A percentile compares a stretch with the other conserved stretches of the same genome.
Conservation (phyloP, 2,797 vertebrate species). For the Buceros bicornis region DNA sequence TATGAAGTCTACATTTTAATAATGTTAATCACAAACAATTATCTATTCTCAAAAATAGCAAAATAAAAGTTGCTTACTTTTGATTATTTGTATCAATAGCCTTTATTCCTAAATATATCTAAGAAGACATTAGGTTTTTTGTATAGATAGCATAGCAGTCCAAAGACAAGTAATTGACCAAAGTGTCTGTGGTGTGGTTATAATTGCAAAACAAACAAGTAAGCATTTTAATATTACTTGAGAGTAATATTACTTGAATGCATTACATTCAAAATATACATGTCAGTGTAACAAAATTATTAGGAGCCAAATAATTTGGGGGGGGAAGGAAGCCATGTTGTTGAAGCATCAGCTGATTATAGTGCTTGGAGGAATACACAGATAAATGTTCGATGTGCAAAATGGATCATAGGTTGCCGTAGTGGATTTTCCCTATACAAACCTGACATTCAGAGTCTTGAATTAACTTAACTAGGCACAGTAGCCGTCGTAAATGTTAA, state of each 20-base stretch:
- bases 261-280: not conserved
- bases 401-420: slow-evolving; percentile 24
- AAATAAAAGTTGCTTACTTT: not conserved
- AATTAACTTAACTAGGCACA: not conserved
- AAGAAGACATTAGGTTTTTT: not conserved
- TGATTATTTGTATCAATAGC: not conserved
- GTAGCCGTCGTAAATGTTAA: not conserved
- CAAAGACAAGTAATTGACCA: not conserved
- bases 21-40: not conserved
- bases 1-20: not conserved
- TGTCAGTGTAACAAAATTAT: not conserved
- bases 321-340: not conserved
- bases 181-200: not conserved
- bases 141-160: not conserved
- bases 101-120: slow-evolving; percentile 4
- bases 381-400: not conserved
- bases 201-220: not conserved
- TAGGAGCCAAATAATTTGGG: not conserved
- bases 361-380: not conserved
- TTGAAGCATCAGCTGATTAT: not conserved
- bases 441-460: slow-evolving; percentile 10
- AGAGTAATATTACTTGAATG: not conserved
- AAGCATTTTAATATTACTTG: not conserved
- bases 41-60: not conserved
- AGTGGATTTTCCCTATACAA: slow-evolving; percentile 3